These are phyloP conservation scores for Eupsittula cactorum DNA, from an alignment of 2,113 vertebrate species.

Conservation along the genomic window DNA sequence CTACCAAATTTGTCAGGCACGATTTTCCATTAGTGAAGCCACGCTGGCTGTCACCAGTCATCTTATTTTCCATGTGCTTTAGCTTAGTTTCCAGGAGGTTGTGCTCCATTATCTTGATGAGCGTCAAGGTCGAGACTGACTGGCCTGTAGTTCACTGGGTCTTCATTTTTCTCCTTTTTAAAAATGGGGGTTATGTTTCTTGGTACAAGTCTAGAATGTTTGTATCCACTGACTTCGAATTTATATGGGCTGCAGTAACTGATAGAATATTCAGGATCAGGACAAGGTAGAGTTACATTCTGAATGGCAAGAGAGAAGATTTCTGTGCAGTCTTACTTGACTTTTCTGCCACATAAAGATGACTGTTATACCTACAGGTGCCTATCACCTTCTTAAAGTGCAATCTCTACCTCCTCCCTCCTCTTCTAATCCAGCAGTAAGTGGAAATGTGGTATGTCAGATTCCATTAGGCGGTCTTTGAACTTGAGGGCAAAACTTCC, in stretches of 20 bases:
- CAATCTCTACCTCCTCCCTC: neutral
- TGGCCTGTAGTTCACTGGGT: neutral
- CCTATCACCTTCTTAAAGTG: neutral
- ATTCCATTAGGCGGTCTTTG: neutral
- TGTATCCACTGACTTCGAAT: neutral
- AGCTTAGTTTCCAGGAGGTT: neutral
- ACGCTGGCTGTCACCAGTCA: neutral
- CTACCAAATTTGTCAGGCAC: neutral
- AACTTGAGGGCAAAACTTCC: neutral
- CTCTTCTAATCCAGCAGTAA: neutral
- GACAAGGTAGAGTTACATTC: neutral
- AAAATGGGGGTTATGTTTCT: neutral
- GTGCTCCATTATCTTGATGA: neutral
- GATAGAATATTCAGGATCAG: neutral
- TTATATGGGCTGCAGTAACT: neutral
- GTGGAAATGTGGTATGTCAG: neutral
- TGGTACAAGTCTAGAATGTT: neutral
- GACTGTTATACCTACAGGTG: neutral
- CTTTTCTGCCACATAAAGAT: neutral
- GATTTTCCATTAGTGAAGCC: neutral
- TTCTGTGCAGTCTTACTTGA: neutral
- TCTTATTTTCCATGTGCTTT: neutral
- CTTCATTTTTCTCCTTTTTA: neutral
- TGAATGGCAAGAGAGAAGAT: neutral
- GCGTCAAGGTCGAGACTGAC: neutral